phyloP scores from a whole-genome alignment of 2,113 vertebrate genomes.

The Sminthopsis crassicaudata region DNA sequence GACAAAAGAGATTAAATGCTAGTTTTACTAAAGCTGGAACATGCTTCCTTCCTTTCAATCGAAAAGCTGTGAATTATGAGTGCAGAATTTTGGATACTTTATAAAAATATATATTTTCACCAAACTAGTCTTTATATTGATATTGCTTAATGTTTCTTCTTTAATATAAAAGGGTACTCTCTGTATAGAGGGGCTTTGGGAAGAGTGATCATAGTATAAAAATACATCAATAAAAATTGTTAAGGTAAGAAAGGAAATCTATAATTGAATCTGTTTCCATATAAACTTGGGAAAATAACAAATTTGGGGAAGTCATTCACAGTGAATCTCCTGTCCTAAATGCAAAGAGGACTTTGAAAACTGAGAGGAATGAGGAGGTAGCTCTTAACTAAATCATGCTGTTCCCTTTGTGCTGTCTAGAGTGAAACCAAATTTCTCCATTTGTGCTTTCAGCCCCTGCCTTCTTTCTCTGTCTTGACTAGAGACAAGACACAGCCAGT shows the following conservation, averaged over 20 bases:
- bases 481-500: neutral
- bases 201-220: neutral
- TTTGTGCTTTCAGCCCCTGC: neutral
- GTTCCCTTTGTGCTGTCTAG: neutral
- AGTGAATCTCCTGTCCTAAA: neutral
- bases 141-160: neutral
- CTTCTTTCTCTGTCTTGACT: neutral
- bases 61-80: neutral
- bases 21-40: neutral
- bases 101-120: neutral
- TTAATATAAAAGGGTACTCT: neutral
- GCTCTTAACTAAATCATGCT: neutral
- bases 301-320: neutral
- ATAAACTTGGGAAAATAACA: neutral
- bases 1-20: neutral
- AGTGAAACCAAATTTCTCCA: neutral
- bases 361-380: neutral
- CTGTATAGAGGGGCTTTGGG: neutral
- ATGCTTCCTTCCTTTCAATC: neutral
- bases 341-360: neutral
- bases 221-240: neutral
- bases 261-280: neutral
- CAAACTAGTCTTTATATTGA: neutral
- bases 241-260: neutral
- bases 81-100: neutral